Conservation (phyloP, 2,888 invertebrate species). For the Clistopyga incitator region DNA sequence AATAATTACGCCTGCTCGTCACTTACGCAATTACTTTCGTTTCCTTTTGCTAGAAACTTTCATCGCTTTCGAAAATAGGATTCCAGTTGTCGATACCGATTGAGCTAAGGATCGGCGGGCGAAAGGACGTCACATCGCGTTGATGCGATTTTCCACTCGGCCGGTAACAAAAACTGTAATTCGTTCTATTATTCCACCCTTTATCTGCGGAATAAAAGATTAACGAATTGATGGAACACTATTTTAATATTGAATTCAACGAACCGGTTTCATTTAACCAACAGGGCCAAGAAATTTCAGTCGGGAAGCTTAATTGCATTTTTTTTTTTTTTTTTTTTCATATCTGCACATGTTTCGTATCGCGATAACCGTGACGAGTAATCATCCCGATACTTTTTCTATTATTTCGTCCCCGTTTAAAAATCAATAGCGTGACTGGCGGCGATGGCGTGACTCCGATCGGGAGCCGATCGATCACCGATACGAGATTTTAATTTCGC, state of each 20-base stretch:
- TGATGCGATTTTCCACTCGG: background rate
- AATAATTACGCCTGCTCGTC: too few relatives aligned
- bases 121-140: too few relatives aligned
- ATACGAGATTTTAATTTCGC: constrained; percentile 70
- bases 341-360: background rate
- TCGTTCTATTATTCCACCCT: background rate
- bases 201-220: background rate
- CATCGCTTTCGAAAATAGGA: too few relatives aligned
- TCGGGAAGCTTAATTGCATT: background rate
- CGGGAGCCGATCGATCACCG: constrained; percentile 60
- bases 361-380: background rate
- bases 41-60: too few relatives aligned
- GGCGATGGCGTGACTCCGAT: constrained; percentile 1
- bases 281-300: too few relatives aligned
- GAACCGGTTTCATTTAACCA: too few relatives aligned
- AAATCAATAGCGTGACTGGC: background rate
- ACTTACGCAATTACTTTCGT: too few relatives aligned
- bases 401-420: background rate
- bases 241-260: too few relatives aligned
- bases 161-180: constrained; percentile 3
- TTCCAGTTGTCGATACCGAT: too few relatives aligned
- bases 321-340: background rate
- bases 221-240: too few relatives aligned
- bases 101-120: too few relatives aligned
- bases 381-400: background rate